Percentiles rank a stretch among this genome's conserved stretches.
Conservation (phyloP, 1,140 invertebrate genomes). For the Macrobrachium nipponense region DNA sequence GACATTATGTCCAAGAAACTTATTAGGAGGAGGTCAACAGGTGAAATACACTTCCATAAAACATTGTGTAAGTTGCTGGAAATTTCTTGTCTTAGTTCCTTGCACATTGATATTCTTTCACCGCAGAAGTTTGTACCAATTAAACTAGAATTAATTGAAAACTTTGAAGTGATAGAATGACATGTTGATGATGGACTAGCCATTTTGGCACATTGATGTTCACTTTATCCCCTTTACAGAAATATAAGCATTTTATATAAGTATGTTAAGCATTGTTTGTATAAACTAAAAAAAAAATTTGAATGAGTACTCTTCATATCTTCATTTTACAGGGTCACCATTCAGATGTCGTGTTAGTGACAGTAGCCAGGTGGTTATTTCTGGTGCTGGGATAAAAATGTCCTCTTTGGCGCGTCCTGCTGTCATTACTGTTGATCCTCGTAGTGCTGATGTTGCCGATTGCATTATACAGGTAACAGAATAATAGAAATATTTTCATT, state of each 20-base stretch:
- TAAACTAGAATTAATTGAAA: too few species aligned
- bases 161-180: too few species aligned
- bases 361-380: constrained; percentile 74
- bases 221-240: too few species aligned
- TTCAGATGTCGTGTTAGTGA: constrained; percentile 83
- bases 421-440: constrained; percentile 75
- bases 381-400: constrained; percentile 75
- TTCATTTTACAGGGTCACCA: constrained; percentile 77
- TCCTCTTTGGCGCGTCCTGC: constrained; percentile 74
- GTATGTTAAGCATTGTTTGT: neutral
- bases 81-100: too few species aligned
- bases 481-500: neutral
- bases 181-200: too few species aligned
- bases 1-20: too few species aligned
- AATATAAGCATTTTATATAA: neutral
- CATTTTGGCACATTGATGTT: too few species aligned
- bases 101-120: too few species aligned
- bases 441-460: constrained; percentile 69
- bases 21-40: too few species aligned
- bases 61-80: too few species aligned
- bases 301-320: neutral
- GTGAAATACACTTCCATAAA: too few species aligned
- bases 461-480: constrained; percentile 72
- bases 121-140: too few species aligned
- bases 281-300: neutral